A percentile compares a stretch with the other conserved stretches of the same genome.
phyloP scores from a whole-genome alignment of 1,140 invertebrate species.

The Zaprionus davidi region DNA sequence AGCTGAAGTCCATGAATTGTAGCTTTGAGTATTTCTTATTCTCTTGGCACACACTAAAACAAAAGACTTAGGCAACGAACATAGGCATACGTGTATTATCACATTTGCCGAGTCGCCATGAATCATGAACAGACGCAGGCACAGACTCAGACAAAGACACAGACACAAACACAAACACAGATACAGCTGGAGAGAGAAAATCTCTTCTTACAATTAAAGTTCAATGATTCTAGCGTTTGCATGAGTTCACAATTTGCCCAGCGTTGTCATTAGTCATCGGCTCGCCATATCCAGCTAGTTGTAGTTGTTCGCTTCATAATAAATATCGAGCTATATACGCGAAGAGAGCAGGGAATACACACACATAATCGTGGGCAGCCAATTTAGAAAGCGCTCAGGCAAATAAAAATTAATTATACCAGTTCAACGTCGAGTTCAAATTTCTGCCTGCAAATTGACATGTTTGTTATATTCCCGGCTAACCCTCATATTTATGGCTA shows the following conservation, averaged over 20 bases:
- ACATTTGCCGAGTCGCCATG: constrained; percentile 34
- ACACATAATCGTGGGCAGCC: constrained; percentile 6
- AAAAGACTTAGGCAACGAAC: constrained; percentile 65
- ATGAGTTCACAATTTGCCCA: constrained; percentile 48
- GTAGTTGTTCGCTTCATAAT: constrained; percentile 7
- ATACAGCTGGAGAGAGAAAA: constrained; percentile 5
- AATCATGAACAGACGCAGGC: constrained; percentile 35
- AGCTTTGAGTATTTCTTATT: constrained; percentile 44
- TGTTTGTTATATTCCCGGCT: background rate
- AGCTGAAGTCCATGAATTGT: constrained; percentile 25
- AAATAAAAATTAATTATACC: constrained; percentile 6
- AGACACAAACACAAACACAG: background rate
- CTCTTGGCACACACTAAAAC: constrained; percentile 36
- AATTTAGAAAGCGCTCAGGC: background rate
- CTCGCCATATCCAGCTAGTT: constrained; percentile 40
- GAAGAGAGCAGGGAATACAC: background rate
- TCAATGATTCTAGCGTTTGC: constrained; percentile 65
- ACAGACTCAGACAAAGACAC: background rate
- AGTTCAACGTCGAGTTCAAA: constrained; percentile 7
- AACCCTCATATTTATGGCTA: constrained; percentile 52
- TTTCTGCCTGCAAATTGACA: constrained; percentile 2
- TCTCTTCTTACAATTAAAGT: constrained; percentile 55
- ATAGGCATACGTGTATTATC: constrained; percentile 16
- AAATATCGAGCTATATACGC: background rate
- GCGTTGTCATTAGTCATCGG: constrained; percentile 56